Conservation (phyloP, 2,797 vertebrate species). For the Phrynocephalus forsythii region DNA sequence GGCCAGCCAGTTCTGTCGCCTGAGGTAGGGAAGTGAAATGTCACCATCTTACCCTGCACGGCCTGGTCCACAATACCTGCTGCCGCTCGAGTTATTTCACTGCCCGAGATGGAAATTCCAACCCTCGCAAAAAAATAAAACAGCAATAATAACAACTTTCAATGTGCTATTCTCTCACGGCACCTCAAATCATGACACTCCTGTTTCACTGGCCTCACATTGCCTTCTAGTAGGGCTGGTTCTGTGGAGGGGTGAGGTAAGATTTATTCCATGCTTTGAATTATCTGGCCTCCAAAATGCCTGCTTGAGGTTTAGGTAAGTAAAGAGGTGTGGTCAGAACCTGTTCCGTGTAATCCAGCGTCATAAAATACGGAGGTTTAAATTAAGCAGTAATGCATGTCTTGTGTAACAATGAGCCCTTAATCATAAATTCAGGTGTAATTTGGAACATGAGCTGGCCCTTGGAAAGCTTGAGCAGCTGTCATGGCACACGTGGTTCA, state of each 20-base stretch:
- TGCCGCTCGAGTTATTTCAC: not conserved
- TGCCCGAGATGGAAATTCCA: no score
- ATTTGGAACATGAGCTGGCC: conserved; percentile 5
- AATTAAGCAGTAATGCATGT: not conserved
- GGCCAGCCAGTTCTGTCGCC: not conserved
- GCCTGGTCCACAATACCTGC: no score
- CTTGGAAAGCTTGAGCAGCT: conserved; percentile 36
- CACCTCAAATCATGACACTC: not conserved
- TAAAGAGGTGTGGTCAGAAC: not conserved
- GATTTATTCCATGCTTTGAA: not conserved
- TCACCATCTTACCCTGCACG: no score
- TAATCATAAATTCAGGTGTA: conserved; percentile 4
- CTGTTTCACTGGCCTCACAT: not conserved
- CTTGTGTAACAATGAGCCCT: not conserved
- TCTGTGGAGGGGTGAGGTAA: not conserved
- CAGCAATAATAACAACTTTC: not conserved
- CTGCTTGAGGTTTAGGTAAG: not conserved
- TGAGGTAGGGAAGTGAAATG: no score
- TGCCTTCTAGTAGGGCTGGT: not conserved
- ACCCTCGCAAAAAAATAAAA: not conserved
- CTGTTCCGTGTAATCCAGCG: not conserved
- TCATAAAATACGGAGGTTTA: not conserved
- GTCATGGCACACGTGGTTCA: conserved; percentile 51
- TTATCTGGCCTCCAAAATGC: not conserved
- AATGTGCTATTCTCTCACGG: not conserved